Conservation (phyloP, 1,140 invertebrate genomes). For the Pteromalus puparum region DNA sequence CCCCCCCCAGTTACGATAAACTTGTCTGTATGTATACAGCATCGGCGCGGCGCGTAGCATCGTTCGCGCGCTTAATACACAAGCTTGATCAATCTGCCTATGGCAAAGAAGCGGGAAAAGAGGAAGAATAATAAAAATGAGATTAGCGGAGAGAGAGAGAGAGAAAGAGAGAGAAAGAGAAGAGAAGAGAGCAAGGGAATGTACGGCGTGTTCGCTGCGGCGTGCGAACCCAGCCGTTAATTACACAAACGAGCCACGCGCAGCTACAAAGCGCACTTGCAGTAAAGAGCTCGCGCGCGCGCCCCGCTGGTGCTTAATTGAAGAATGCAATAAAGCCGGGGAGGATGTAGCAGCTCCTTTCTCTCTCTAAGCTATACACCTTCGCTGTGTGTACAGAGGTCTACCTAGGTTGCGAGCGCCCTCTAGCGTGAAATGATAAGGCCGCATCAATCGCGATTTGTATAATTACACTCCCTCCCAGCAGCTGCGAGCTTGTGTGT, state of each 20-base stretch:
- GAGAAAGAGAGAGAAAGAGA: neutral
- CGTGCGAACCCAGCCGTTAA: constrained; percentile 39
- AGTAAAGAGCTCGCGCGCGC: constrained; percentile 55
- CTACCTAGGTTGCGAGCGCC: neutral
- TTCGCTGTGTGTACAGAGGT: neutral
- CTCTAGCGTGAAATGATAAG: constrained; percentile 3
- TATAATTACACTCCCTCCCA: neutral
- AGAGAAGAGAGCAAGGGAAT: neutral
- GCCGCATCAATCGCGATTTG: neutral
- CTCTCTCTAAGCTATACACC: constrained; percentile 4
- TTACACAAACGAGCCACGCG: constrained; percentile 50
- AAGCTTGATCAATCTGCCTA: neutral
- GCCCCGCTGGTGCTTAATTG: constrained; percentile 52
- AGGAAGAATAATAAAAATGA: constrained; percentile 38
- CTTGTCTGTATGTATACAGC: neutral
- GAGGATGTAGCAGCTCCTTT: constrained; percentile 39
- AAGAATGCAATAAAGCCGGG: constrained; percentile 57
- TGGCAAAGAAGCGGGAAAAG: too few relatives aligned
- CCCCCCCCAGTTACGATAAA: neutral
- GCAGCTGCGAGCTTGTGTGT: neutral
- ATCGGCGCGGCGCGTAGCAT: neutral
- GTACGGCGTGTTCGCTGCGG: neutral
- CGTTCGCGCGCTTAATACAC: constrained; percentile 1
- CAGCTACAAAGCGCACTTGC: constrained; percentile 44
- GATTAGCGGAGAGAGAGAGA: constrained; percentile 6